Base-by-base conservation (phyloP, 2,888 invertebrate genomes). In the Phragmatobia fuliginosa region DNA sequence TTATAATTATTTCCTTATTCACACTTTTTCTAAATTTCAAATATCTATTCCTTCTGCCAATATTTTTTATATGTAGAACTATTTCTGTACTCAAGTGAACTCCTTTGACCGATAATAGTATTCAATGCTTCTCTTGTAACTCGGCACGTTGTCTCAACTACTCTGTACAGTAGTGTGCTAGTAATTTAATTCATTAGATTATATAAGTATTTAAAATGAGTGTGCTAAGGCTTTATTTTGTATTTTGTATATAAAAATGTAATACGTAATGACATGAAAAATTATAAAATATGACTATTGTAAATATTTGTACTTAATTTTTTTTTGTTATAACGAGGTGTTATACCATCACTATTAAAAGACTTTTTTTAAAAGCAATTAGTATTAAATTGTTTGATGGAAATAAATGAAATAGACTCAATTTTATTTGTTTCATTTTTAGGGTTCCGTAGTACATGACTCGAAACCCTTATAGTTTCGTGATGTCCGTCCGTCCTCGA, bases 161-260 rank as follows among this genome's bases (percentile, higher is more conserved):
- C 63, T 67, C 16, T 76, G 73, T 76, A 68, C 66, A 70, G 67
- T 69, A 21, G 18, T 58, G 31, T 36, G 56, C 10, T 70, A 66
- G 41, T 70, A 70, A 68, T 56, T 61, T 80, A 52, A 52, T 59
- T 67, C 6, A 36, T 63, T 58, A 73, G 32, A 52, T 21, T 71
- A 32, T 41, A 25, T 80, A 33, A 71, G 56, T 73, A 72, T 74
- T 72, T 72, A 70, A 61, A 71, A 70, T 68, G 25, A 41, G 68
- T 68, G 38, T 72, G 52, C 73, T 70, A 76, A 71, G 66, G 66
- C 61, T 32, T 76, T 76, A 73, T 72, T 76, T 78, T 83, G 74
- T 75, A 75, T 74, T 77, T 76, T 83, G 77, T 81, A 83, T 72
- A 83, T 78, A 78, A 72, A 71, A 67, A 63, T 62, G 16, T 62